Conservation (phyloP, 2,797 vertebrate genomes). For the Poeciliopsis turneri region DNA sequence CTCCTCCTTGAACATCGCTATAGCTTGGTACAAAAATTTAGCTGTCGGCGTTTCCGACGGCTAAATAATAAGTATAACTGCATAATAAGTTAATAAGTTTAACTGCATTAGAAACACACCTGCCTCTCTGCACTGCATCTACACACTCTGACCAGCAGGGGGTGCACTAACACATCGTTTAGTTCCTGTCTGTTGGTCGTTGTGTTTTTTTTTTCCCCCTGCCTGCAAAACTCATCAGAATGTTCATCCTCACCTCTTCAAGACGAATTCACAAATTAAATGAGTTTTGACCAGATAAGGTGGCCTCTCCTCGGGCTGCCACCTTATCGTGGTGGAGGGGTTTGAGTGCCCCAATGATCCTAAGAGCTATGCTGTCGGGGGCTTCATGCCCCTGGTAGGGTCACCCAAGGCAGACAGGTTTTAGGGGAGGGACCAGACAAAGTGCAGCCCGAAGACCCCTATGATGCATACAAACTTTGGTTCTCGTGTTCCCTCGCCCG, state of each 20-base stretch:
- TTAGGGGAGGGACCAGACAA: too few relatives aligned
- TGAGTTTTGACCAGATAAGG: slow-evolving; percentile 5
- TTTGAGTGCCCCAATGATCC: too few relatives aligned
- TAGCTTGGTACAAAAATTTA: not conserved
- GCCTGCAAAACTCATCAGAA: not conserved
- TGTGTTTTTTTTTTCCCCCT: not conserved
- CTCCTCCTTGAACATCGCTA: not conserved
- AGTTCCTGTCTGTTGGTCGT: not conserved
- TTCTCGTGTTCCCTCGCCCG: too few relatives aligned
- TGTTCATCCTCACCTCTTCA: not conserved
- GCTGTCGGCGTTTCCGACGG: not conserved
- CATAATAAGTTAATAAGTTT: too few relatives aligned
- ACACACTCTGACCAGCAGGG: slow-evolving; percentile 47
- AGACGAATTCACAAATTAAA: not conserved
- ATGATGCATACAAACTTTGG: too few relatives aligned
- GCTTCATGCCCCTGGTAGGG: too few relatives aligned
- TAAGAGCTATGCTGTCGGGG: too few relatives aligned
- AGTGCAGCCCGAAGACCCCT: too few relatives aligned
- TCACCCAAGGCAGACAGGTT: too few relatives aligned
- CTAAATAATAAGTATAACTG: too few relatives aligned
- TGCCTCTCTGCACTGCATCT: not conserved
- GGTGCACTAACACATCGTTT: slow-evolving; percentile 43
- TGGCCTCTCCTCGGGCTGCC: too few relatives aligned
- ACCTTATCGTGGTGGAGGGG: too few relatives aligned
- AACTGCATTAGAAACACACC: slow-evolving; percentile 21